phyloP scores from a whole-genome alignment of 1,140 invertebrate genomes.

The Zelostemma sp. region DNA sequence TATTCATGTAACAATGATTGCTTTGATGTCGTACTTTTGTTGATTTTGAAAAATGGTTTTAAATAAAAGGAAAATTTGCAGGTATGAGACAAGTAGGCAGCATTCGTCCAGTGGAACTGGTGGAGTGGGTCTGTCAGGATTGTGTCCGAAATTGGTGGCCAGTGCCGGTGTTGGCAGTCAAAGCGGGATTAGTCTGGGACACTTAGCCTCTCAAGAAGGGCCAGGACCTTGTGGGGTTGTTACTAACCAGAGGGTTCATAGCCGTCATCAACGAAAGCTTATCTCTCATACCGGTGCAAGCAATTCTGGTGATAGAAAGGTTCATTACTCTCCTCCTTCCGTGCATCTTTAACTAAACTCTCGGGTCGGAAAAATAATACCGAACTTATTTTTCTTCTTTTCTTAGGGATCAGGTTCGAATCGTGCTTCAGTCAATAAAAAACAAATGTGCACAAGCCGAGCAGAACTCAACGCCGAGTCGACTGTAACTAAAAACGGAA shows the following conservation, averaged over 20 bases:
- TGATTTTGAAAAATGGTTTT: too few species aligned
- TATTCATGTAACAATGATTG: background rate
- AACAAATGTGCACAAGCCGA: constrained; percentile 53
- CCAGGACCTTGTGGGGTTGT: constrained; percentile 57
- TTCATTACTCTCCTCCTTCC: constrained; percentile 24
- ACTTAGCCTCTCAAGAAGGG: constrained; percentile 66
- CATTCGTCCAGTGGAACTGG: constrained; percentile 62
- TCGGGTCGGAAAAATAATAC: too few species aligned
- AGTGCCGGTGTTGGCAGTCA: constrained; percentile 57
- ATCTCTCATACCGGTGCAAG: constrained; percentile 56
- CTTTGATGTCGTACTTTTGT: too few species aligned
- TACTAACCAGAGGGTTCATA: constrained; percentile 59
- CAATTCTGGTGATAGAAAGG: constrained; percentile 59
- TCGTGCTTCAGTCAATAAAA: constrained; percentile 56
- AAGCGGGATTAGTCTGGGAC: constrained; percentile 58
- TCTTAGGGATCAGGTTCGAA: constrained; percentile 46
- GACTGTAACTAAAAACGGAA: constrained; percentile 62
- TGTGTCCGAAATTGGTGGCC: constrained; percentile 66
- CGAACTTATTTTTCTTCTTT: too few species aligned
- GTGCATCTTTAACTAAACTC: too few species aligned
- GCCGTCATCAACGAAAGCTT: constrained; percentile 63
- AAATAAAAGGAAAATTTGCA: constrained; percentile 40
- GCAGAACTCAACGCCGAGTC: constrained; percentile 48
- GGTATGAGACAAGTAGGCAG: constrained; percentile 70
- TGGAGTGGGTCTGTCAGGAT: constrained; percentile 61